These are phyloP conservation scores for Drosophila murphyi DNA, from an alignment of 1,140 invertebrate genomes.

Conservation along the genomic window DNA sequence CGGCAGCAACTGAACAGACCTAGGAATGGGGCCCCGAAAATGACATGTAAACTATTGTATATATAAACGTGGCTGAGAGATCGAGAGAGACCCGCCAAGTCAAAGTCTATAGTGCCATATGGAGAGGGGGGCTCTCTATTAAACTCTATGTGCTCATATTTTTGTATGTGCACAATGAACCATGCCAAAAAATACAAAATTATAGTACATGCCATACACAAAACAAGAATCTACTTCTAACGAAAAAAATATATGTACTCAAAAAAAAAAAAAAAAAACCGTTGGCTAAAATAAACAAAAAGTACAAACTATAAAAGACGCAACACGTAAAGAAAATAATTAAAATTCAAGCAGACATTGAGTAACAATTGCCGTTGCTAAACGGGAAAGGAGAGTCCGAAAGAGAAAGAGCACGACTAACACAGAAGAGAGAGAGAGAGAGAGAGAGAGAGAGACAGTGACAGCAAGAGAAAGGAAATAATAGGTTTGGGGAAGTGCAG, in stretches of 20 bases:
- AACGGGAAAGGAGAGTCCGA: constrained; percentile 3
- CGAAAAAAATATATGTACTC: constrained; percentile 41
- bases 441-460: not conserved
- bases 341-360: constrained; percentile 68
- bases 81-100: constrained; percentile 40
- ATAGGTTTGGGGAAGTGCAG: not conserved
- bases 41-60: constrained; percentile 38
- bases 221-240: constrained; percentile 73
- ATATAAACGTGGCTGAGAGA: constrained; percentile 16
- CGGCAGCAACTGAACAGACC: constrained; percentile 64
- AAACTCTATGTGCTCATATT: constrained; percentile 18
- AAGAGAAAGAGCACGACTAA: not conserved
- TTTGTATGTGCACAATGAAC: constrained; percentile 74
- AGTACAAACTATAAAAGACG: constrained; percentile 47
- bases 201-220: constrained; percentile 34
- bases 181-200: constrained; percentile 64
- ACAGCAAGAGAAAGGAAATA: too few species aligned
- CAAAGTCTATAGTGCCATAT: constrained; percentile 48
- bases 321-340: constrained; percentile 60
- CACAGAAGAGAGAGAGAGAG: not conserved
- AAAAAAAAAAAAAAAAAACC: constrained; percentile 16
- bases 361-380: constrained; percentile 73
- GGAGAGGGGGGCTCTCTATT: constrained; percentile 37
- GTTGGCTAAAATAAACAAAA: constrained; percentile 61
- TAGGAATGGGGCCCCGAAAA: constrained; percentile 51